Conservation (phyloP, 2,888 invertebrate species). For the Buathra laborator region DNA sequence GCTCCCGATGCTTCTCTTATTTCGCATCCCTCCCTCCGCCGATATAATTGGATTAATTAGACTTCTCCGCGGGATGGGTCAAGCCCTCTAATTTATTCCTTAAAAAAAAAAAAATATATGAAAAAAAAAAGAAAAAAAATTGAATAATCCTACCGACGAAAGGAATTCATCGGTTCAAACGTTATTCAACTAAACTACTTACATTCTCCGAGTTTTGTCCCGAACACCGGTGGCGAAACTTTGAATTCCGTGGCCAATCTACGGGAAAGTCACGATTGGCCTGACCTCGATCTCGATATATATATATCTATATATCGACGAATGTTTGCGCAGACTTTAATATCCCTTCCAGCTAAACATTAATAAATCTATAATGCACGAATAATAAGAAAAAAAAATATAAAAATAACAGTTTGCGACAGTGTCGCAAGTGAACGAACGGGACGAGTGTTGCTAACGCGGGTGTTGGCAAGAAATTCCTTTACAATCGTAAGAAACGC, state of each 20-base stretch:
- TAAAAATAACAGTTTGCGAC: not conserved
- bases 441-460: not conserved
- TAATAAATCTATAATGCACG: conserved; percentile 21
- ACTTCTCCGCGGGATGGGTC: conserved; percentile 74
- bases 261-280: conserved; percentile 55
- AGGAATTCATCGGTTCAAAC: conserved; percentile 53
- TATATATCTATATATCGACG: conserved; percentile 23
- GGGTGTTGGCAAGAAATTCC: conserved; percentile 14
- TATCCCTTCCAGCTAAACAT: conserved; percentile 30
- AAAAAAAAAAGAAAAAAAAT: conserved; percentile 11
- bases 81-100: conserved; percentile 78
- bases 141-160: conserved; percentile 14
- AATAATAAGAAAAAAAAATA: conserved; percentile 19
- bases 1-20: conserved; percentile 65
- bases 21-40: conserved; percentile 64
- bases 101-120: conserved; percentile 23
- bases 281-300: conserved; percentile 48
- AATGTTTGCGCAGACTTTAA: conserved; percentile 29
- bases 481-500: conserved; percentile 6
- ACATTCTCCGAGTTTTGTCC: not conserved
- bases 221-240: not conserved
- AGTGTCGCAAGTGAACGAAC: conserved; percentile 21
- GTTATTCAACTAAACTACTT: conserved; percentile 7
- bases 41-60: conserved; percentile 83
- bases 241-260: conserved; percentile 26